Evolutionary conservation across 2,797 vertebrate species (phyloP).

Genomic region (Eupleurogrammus muticus): DNA sequence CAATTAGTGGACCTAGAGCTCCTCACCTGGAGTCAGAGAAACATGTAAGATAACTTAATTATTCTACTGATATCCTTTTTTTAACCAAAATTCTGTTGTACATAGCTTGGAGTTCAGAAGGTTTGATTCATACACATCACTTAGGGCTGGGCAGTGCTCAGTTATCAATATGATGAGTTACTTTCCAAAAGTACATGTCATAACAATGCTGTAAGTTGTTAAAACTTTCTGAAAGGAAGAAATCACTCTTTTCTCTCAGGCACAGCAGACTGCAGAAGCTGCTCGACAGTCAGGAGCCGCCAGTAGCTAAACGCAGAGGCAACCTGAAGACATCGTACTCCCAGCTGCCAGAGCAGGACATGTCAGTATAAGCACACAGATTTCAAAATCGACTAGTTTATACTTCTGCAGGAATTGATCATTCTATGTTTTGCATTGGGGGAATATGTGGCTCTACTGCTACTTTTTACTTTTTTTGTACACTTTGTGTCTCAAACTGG

Average conservation of each 20-base stretch:
- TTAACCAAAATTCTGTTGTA: neutral
- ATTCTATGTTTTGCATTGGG: no score
- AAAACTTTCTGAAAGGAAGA: neutral
- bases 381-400: no score
- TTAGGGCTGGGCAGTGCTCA: neutral
- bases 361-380: slow-evolving; percentile 77
- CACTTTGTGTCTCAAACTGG: no score
- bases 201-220: neutral
- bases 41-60: slow-evolving; percentile 83
- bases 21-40: slow-evolving; percentile 88
- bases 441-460: no score
- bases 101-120: neutral
- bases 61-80: neutral
- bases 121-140: neutral
- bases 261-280: slow-evolving; percentile 88
- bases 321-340: slow-evolving; percentile 85
- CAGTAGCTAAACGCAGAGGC: slow-evolving; percentile 84
- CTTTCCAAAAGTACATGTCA: neutral
- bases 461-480: no score
- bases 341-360: slow-evolving; percentile 88
- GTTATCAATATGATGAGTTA: neutral
- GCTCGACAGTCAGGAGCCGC: slow-evolving; percentile 82
- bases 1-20: slow-evolving; percentile 86
- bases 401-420: no score
- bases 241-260: slow-evolving; percentile 72